Base-by-base conservation (phyloP, 1,140 invertebrate genomes). In the Lycorma delicatula region DNA sequence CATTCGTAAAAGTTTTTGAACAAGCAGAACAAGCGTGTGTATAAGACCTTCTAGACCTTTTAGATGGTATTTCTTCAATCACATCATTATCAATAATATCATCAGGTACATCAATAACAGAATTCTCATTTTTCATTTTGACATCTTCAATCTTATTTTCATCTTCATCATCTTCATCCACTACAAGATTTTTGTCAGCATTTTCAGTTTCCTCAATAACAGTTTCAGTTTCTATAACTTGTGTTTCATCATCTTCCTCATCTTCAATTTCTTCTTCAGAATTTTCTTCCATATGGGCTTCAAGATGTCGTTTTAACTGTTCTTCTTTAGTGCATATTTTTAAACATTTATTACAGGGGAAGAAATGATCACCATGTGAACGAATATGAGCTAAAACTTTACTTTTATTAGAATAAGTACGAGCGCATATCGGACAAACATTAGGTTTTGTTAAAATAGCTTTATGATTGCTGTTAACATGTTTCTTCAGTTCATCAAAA, bases 321-420 rank as follows among this genome's bases (percentile, higher is more conserved):
- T 73, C 66, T 55, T 79, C 75, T 1, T 70, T 73, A 0, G 73
- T 75, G 53, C 80, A 82, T 5, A 81, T 75, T 28, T 77, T 75
- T 20, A 81, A 66, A 65, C 81, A 82, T 5, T 76, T 74, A 64
- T 79, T 80, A 58, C 81, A 82, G 1, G 77, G 78, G 25, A 72
- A 73, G 52, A 80, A 81, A 16, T 78, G 77, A 51, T 77, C 72
- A 0, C 79, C 78, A 56, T 82, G 81, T 29, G 75, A 78, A 56
- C 80, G 80, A 56, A 80, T 73, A 60, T 82, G 81, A 62, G 81
- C 79, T 16, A 77, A 77, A 0, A 79, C 77, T 63, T 81, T 82
- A 74, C 78, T 79, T 49, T 79, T 79, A 0, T 74, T 78, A 0
- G 78, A 77, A 54, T 80, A 81, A 46, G 77, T 76, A 63, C 81